phyloP scores from a whole-genome alignment of 1,140 invertebrate genomes.

The Drosophila arizonae region DNA sequence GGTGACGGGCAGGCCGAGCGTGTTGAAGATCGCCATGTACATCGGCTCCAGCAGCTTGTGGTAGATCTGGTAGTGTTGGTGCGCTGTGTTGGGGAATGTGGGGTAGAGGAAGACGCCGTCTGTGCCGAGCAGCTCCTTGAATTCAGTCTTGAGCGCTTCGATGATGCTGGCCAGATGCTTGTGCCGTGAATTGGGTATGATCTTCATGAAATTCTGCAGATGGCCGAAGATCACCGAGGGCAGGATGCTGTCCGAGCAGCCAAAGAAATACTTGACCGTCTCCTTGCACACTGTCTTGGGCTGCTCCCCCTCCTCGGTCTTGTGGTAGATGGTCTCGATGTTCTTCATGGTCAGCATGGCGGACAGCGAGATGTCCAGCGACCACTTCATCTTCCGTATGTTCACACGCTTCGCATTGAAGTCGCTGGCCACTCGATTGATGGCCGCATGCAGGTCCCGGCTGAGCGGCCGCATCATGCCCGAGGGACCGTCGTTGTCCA shows the following conservation, averaged over 20 bases:
- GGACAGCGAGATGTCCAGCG: slow-evolving; percentile 85
- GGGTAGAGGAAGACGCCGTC: slow-evolving; percentile 93
- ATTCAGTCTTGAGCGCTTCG: slow-evolving; percentile 85
- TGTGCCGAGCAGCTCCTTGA: slow-evolving; percentile 88
- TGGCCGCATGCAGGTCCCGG: slow-evolving; percentile 87
- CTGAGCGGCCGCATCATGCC: slow-evolving; percentile 86
- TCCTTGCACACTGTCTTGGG: slow-evolving; percentile 85
- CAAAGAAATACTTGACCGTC: slow-evolving; percentile 84
- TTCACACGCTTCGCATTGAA: slow-evolving; percentile 85
- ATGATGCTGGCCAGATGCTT: slow-evolving; percentile 84
- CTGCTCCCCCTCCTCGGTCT: slow-evolving; percentile 84
- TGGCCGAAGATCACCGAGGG: slow-evolving; percentile 85
- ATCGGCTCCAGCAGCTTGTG: slow-evolving; percentile 89
- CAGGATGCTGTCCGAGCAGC: slow-evolving; percentile 85
- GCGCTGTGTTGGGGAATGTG: slow-evolving; percentile 89
- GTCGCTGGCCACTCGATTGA: slow-evolving; percentile 86
- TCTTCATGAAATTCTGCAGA: slow-evolving; percentile 84
- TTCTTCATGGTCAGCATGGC: slow-evolving; percentile 85
- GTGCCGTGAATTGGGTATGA: slow-evolving; percentile 83
- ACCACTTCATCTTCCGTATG: slow-evolving; percentile 85
- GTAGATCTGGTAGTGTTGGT: slow-evolving; percentile 90
- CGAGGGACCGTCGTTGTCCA: slow-evolving; percentile 88
- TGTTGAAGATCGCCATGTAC: slow-evolving; percentile 93
- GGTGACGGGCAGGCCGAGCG: slow-evolving; percentile 92
- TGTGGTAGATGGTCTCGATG: slow-evolving; percentile 85